A percentile compares a stretch with the other conserved stretches of the same genome.
phyloP scores from a whole-genome alignment of 2,888 invertebrate genomes.

The Aphodius sticticus region DNA sequence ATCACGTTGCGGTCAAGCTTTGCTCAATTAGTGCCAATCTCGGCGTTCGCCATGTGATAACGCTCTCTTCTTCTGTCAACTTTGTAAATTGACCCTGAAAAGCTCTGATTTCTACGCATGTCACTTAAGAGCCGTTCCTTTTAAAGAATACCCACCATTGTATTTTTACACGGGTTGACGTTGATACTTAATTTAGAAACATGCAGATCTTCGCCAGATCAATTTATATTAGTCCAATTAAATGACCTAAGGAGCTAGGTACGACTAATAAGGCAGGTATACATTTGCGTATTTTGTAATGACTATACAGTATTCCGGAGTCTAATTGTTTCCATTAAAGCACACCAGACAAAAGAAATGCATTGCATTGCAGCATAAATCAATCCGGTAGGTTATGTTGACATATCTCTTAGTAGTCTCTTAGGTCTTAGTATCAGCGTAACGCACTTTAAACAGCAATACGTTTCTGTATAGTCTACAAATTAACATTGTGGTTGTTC shows the following conservation, averaged over 20 bases:
- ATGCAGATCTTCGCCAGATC: neutral
- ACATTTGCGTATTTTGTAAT: no score
- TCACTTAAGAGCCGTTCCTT: constrained; percentile 18
- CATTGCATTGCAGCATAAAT: no score
- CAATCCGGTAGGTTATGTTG: no score
- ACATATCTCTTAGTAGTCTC: no score
- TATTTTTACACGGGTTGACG: neutral
- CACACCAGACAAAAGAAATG: no score
- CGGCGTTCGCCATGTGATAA: constrained; percentile 30
- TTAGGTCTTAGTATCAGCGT: no score
- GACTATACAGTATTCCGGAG: no score
- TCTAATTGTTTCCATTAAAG: no score
- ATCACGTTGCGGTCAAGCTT: constrained; percentile 36
- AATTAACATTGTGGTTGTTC: no score
- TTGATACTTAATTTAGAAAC: constrained; percentile 4
- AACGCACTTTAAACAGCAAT: no score
- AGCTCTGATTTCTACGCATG: constrained; percentile 22
- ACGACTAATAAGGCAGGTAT: neutral
- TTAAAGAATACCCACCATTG: neutral
- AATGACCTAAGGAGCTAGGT: neutral
- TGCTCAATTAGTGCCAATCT: constrained; percentile 43
- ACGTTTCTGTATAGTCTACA: no score
- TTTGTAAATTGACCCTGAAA: constrained; percentile 6
- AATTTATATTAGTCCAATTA: neutral
- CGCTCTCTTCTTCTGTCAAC: constrained; percentile 11